Percentiles rank a stretch among this genome's conserved stretches.
Conservation (phyloP, 1,140 invertebrate species). For the Bilobella aurantiaca region DNA sequence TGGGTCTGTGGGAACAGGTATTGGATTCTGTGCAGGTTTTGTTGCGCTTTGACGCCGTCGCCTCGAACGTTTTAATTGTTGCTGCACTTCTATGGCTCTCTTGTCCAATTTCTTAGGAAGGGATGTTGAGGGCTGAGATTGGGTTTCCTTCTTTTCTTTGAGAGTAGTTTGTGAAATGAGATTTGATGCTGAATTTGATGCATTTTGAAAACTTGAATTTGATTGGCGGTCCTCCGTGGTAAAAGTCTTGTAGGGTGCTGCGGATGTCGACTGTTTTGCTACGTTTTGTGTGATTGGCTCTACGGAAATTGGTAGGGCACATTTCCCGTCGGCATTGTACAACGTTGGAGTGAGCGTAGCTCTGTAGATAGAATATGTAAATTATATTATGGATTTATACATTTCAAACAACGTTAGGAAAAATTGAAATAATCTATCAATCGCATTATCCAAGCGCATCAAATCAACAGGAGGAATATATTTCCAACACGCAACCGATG, state of each 20-base stretch:
- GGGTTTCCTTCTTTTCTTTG: not conserved
- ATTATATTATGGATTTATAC: too few species aligned
- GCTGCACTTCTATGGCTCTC: not conserved
- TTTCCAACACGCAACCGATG: too few species aligned
- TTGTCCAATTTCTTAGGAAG: not conserved
- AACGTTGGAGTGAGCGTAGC: not conserved
- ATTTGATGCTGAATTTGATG: too few species aligned
- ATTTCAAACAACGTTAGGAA: too few species aligned
- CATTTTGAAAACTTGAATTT: too few species aligned
- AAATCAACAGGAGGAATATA: too few species aligned
- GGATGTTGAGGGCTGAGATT: not conserved
- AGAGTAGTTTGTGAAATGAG: too few species aligned
- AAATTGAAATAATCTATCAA: too few species aligned
- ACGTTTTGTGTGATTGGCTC: not conserved
- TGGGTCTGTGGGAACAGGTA: constrained; percentile 73
- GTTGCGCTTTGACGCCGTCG: constrained; percentile 31
- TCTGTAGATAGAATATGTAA: too few species aligned
- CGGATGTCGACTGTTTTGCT: not conserved
- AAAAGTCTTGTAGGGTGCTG: too few species aligned
- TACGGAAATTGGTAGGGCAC: not conserved
- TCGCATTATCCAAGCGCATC: too few species aligned
- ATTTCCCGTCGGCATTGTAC: not conserved
- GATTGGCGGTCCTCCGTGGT: too few species aligned
- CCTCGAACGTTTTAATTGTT: constrained; percentile 27
- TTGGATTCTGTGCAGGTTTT: constrained; percentile 51